Conservation (phyloP, 2,797 vertebrate species). For the Schizopygopsis pylzovi region DNA sequence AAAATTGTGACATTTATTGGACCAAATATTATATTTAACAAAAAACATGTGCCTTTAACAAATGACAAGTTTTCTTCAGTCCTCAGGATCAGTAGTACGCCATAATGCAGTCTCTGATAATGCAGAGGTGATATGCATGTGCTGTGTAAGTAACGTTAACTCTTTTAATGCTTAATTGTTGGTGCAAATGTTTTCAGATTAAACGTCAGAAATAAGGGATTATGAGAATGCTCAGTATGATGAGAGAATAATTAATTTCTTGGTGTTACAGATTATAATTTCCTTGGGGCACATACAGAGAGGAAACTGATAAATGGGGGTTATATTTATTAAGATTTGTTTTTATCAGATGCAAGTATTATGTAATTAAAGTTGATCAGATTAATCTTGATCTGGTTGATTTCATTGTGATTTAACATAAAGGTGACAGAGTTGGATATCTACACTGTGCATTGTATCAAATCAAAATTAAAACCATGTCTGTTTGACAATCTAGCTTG, state of each 20-base stretch:
- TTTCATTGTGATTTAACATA: constrained; percentile 21
- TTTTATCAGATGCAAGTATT: constrained; percentile 21
- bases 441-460: constrained; percentile 14
- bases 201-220: constrained; percentile 70
- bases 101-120: constrained; percentile 2
- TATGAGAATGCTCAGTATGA: constrained; percentile 39
- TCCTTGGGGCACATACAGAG: neutral
- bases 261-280: constrained; percentile 14
- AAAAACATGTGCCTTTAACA: constrained; percentile 55
- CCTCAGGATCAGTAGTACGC: constrained; percentile 49
- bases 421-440: neutral
- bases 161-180: neutral
- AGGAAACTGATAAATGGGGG: constrained; percentile 9
- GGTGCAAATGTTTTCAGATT: constrained; percentile 47
- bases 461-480: constrained; percentile 9
- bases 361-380: neutral
- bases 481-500: neutral
- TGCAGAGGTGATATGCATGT: constrained; percentile 9
- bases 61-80: neutral
- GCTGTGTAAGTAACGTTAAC: neutral
- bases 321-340: constrained; percentile 17
- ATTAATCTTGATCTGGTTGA: constrained; percentile 14
- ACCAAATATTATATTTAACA: constrained; percentile 33
- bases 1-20: neutral
- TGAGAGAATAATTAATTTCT: constrained; percentile 26